phyloP scores from a whole-genome alignment of 2,797 vertebrate species.

The Aphelocoma californica region DNA sequence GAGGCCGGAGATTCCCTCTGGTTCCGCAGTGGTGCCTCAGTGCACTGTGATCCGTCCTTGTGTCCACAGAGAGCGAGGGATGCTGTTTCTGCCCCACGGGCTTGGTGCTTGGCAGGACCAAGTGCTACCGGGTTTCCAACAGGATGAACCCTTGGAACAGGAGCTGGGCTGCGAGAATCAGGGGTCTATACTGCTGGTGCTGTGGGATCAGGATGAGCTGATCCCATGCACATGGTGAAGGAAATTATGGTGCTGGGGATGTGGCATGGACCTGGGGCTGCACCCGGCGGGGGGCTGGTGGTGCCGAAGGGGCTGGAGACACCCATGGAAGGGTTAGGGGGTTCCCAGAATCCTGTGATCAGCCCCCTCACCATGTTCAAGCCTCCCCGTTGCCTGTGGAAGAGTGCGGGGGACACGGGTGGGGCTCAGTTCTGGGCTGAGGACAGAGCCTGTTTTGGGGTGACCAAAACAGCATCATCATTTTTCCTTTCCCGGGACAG shows the following conservation, averaged over 20 bases:
- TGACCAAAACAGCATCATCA: not conserved
- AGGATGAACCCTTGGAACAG: not conserved
- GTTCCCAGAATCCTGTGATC: not conserved
- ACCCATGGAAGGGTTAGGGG: not conserved
- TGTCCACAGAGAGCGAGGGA: not conserved
- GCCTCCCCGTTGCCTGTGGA: not conserved
- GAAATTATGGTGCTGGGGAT: not conserved
- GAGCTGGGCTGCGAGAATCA: not conserved
- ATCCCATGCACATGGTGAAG: not conserved
- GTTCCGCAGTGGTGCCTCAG: not conserved
- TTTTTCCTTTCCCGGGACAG: not conserved
- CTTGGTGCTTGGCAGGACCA: not conserved
- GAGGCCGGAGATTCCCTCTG: not conserved
- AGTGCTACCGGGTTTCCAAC: not conserved
- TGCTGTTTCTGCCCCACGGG: not conserved
- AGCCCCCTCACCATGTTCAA: too few relatives aligned
- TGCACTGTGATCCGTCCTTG: not conserved
- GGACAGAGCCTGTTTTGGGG: not conserved
- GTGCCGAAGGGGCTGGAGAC: not conserved
- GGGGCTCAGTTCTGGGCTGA: not conserved
- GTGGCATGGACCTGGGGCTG: not conserved
- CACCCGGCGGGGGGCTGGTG: too few relatives aligned
- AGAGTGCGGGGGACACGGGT: not conserved
- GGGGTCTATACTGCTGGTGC: not conserved
- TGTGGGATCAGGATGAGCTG: not conserved